Evolutionary conservation across 2,888 invertebrate species (phyloP).

Genomic region (Euplagia quadripunctaria): DNA sequence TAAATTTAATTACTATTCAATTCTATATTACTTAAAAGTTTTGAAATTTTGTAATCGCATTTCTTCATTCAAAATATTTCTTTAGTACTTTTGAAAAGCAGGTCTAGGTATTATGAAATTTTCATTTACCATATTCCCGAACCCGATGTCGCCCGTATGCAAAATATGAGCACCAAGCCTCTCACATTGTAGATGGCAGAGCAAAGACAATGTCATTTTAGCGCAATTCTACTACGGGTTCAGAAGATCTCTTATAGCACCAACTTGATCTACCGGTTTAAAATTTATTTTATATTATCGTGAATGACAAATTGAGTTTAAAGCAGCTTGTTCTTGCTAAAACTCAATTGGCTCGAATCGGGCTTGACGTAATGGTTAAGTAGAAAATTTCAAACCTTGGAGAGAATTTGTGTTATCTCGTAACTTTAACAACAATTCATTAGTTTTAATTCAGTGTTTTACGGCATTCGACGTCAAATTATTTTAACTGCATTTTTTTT

Average conservation of each 20-base stretch:
- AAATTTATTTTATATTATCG: background rate
- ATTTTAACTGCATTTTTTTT: too few relatives aligned
- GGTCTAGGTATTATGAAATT: constrained; percentile 12
- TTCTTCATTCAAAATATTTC: background rate
- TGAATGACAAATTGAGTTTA: background rate
- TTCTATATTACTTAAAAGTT: background rate
- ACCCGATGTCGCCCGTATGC: constrained; percentile 33
- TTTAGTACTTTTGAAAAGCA: background rate
- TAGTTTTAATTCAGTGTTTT: background rate
- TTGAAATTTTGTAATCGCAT: background rate
- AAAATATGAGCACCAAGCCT: constrained; percentile 39
- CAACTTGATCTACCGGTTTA: background rate
- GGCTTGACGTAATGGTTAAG: background rate
- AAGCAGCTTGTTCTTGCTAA: background rate
- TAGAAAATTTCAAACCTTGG: background rate
- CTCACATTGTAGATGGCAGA: constrained; percentile 29
- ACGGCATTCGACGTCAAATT: background rate
- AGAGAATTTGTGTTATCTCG: background rate
- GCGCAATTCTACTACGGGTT: constrained; percentile 11
- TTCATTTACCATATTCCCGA: constrained; percentile 34
- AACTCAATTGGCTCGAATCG: background rate
- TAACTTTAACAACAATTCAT: background rate
- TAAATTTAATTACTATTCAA: too few relatives aligned
- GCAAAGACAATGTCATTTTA: constrained; percentile 29
- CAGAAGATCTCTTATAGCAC: constrained; percentile 13